A percentile compares a stretch with the other conserved stretches of the same genome.
Evolutionary conservation across 2,797 vertebrate genomes (phyloP).

Genomic region (Trachurus trachurus): DNA sequence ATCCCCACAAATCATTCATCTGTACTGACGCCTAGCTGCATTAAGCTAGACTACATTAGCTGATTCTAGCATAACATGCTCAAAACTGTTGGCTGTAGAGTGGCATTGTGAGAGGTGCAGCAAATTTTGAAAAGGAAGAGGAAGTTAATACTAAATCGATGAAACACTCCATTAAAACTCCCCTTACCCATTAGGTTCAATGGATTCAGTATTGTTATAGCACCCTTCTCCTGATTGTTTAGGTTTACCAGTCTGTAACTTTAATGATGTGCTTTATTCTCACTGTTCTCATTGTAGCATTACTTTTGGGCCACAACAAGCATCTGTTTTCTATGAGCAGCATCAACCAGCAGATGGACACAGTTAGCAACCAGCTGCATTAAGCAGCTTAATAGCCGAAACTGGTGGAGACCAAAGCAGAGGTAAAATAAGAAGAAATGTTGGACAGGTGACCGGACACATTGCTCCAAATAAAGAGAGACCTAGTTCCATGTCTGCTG

Average conservation of each 20-base stretch:
- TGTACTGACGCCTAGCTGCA: neutral
- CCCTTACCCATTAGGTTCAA: too few species aligned
- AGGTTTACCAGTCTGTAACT: too few species aligned
- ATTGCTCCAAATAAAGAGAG: neutral
- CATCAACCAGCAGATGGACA: too few species aligned
- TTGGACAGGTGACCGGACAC: neutral
- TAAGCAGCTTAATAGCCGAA: neutral
- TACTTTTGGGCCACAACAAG: neutral
- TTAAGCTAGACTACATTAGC: neutral
- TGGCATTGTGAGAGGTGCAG: neutral
- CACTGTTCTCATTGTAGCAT: too few species aligned
- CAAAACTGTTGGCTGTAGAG: neutral
- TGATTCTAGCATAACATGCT: neutral
- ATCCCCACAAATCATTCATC: neutral
- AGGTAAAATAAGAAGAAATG: neutral
- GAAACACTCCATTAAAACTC: neutral
- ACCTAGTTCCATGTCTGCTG: neutral
- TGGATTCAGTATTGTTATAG: neutral
- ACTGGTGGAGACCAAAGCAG: constrained; percentile 18
- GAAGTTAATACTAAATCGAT: neutral
- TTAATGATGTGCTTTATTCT: too few species aligned
- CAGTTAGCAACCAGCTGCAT: too few species aligned
- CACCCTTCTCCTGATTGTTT: too few species aligned
- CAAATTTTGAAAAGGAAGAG: neutral
- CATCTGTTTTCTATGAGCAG: neutral